Base-by-base conservation (phyloP, 2,797 vertebrate genomes). In the Ataeniobius toweri region DNA sequence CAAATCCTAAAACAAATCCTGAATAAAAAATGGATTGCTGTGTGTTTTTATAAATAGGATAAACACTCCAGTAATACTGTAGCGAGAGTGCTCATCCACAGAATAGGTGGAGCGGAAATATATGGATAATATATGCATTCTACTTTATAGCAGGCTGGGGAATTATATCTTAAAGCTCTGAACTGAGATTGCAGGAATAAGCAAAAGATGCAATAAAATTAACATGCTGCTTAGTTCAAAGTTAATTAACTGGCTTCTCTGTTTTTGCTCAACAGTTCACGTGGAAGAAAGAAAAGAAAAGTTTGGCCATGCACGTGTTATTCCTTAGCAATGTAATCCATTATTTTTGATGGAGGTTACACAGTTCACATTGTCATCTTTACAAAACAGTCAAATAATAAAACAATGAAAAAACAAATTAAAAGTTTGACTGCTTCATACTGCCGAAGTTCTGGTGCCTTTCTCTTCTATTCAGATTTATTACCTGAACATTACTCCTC, bases 101-200 rank as follows among this genome's bases (percentile, higher is more conserved):
- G 68, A 48, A 72, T 73, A 53, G 68, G 56, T 75, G 59, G 79
- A 73, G 77, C 80, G 70, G 84, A 85, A 90, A 89, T 91, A 82
- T 75, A 85, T 78, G 81, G 85, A 51, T 67, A 88, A 89, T 87
- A 82, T 86, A 92, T 89, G 84, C 84, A 85, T 69, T 39, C 74
- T 22, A 58, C 83, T 92, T 89, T 86, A 87, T 81, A 73, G 83
- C 80, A 76, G 82, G 76, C 87, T 55, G 76, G 80, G 83, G 83
- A 82, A 88, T 79, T 55, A 85, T 68, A 83, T 83, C 76, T 81
- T 70, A 85, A 55, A 67, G 71, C 80, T 78, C 68, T 82, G 86
- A 83, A 71, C 74, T 85, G 71, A 91, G 93, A 84, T 22, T 86
- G 92, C 90, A 89, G 70, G 14, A 87, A 82, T 88, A 87, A 88